phyloP scores from a whole-genome alignment of 2,113 vertebrate genomes.

The Elgaria multicarinata region DNA sequence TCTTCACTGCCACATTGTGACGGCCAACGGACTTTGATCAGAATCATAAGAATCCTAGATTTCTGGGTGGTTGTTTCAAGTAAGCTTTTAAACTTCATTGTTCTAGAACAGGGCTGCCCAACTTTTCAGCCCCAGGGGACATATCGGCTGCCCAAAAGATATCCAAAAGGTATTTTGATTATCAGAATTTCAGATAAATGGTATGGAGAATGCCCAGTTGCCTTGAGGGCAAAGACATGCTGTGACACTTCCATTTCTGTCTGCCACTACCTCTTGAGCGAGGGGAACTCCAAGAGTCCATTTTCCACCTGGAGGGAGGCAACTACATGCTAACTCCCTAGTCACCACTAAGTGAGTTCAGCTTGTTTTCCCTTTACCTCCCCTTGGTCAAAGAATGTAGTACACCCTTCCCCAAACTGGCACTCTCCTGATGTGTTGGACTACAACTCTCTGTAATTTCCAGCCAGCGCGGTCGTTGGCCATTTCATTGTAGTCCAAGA shows the following conservation, averaged over 20 bases:
- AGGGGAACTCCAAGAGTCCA: not conserved
- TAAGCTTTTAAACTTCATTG: not conserved
- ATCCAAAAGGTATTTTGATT: not conserved
- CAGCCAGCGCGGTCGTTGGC: no score
- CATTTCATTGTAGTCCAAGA: no score
- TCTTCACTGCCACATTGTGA: not conserved
- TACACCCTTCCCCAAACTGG: no score
- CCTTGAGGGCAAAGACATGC: no score
- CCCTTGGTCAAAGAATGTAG: not conserved
- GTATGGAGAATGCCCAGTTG: not conserved
- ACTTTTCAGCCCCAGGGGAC: no score
- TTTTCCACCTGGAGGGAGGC: not conserved
- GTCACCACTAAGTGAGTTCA: not conserved
- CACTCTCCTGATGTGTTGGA: no score
- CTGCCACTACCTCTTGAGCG: not conserved
- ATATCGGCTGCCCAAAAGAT: no score
- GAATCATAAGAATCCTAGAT: not conserved
- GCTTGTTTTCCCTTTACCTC: no score
- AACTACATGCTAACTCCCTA: not conserved
- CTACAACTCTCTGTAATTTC: no score
- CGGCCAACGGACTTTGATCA: not conserved
- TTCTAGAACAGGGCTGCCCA: not conserved
- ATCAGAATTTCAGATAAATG: not conserved
- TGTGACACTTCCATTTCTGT: not conserved
- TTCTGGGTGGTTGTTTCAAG: not conserved